These are phyloP conservation scores for Numida meleagris DNA, from an alignment of 2,113 vertebrate species.

Conservation along the genomic window DNA sequence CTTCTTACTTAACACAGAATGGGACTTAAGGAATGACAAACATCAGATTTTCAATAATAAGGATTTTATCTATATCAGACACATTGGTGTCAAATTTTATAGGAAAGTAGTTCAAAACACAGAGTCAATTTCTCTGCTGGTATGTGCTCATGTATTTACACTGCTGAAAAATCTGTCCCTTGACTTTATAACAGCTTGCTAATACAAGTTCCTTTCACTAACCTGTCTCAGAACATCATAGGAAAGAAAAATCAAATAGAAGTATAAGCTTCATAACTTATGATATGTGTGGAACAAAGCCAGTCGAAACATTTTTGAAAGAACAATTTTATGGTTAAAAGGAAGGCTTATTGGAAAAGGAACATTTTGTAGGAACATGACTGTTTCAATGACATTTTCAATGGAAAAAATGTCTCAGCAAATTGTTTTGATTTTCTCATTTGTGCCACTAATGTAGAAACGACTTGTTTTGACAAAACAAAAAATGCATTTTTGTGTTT, in stretches of 20 bases:
- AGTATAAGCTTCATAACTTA: background rate
- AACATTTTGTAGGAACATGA: background rate
- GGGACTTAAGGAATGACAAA: background rate
- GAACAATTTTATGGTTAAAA: constrained; percentile 28
- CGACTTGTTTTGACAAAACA: constrained; percentile 19
- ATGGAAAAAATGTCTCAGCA: background rate
- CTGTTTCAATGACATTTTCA: constrained; percentile 5
- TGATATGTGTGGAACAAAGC: background rate
- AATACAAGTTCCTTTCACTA: background rate
- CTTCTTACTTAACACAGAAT: background rate
- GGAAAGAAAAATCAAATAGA: background rate
- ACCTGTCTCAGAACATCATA: background rate
- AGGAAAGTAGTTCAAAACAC: background rate
- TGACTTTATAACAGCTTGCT: background rate
- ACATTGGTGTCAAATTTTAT: background rate
- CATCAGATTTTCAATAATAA: background rate
- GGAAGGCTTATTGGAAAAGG: background rate
- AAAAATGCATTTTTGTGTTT: background rate
- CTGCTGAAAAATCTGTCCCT: background rate
- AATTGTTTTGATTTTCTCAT: constrained; percentile 47
- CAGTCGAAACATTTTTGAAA: constrained; percentile 5
- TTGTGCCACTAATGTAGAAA: constrained; percentile 24
- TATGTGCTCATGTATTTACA: background rate
- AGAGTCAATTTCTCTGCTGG: background rate
- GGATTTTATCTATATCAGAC: background rate